Conservation (phyloP, 2,113 vertebrate species). For the Nicator chloris region DNA sequence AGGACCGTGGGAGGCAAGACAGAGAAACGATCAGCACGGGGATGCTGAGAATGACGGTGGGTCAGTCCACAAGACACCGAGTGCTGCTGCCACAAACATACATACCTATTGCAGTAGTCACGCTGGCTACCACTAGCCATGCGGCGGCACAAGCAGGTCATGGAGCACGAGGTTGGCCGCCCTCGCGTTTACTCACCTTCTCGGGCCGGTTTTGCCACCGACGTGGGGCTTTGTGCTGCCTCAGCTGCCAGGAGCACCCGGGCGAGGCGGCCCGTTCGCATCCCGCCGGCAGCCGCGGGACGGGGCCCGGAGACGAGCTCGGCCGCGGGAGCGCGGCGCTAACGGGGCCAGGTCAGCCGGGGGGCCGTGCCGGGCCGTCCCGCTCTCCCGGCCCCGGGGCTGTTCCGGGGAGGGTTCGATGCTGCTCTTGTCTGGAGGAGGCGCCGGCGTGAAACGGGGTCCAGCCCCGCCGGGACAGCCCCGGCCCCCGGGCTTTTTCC, state of each 20-base stretch:
- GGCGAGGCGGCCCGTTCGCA: too few species aligned
- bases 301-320: accelerated
- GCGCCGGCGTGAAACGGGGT: not conserved
- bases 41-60: not conserved
- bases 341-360: not conserved
- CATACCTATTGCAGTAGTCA: not conserved
- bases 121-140: not conserved
- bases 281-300: not conserved
- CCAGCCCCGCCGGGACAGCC: too few species aligned
- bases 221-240: slow-evolving; percentile 27
- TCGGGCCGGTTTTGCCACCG: slow-evolving; percentile 27
- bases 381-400: not conserved
- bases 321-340: not conserved
- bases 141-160: not conserved
- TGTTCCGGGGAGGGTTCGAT: not conserved
- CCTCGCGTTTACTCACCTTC: slow-evolving; percentile 13
- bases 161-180: not conserved
- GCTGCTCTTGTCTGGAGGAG: not conserved
- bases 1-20: not conserved
- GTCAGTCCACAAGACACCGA: not conserved
- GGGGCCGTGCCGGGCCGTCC: not conserved
- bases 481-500: not conserved
- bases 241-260: slow-evolving; percentile 2
- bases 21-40: accelerated
- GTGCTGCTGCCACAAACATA: not conserved